A percentile compares a stretch with the other conserved stretches of the same genome.
Evolutionary conservation across 2,797 vertebrate genomes (phyloP).

Genomic region (Platalea minor): DNA sequence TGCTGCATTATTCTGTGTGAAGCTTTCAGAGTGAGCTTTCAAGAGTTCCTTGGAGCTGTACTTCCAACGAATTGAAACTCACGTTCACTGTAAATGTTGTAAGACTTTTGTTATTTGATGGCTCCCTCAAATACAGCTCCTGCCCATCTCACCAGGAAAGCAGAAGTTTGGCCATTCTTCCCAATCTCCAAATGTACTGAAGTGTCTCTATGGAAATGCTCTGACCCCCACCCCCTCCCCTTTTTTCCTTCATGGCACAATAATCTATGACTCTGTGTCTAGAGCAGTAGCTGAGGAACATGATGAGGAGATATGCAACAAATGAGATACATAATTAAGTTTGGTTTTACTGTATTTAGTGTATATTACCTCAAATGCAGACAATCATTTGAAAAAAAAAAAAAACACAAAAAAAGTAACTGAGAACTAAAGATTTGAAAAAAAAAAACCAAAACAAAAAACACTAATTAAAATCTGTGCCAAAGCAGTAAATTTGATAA

Average conservation of each 20-base stretch:
- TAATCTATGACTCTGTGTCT: background rate
- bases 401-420: background rate
- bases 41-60: background rate
- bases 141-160: background rate
- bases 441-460: background rate
- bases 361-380: background rate
- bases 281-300: background rate
- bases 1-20: background rate
- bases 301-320: background rate
- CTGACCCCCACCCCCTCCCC: rapidly evolving
- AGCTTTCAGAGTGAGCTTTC: background rate
- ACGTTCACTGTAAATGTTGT: background rate
- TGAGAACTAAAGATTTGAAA: background rate
- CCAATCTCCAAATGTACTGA: background rate
- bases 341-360: background rate
- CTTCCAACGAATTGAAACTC: background rate
- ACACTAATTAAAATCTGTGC: background rate
- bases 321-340: background rate
- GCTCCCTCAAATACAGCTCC: background rate
- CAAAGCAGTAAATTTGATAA: background rate
- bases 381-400: background rate
- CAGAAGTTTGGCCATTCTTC: background rate
- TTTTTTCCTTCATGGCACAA: background rate
- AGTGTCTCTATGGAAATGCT: background rate
- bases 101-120: background rate